Evolutionary conservation across 2,113 vertebrate species (phyloP).

Genomic region (Antennarius striatus): DNA sequence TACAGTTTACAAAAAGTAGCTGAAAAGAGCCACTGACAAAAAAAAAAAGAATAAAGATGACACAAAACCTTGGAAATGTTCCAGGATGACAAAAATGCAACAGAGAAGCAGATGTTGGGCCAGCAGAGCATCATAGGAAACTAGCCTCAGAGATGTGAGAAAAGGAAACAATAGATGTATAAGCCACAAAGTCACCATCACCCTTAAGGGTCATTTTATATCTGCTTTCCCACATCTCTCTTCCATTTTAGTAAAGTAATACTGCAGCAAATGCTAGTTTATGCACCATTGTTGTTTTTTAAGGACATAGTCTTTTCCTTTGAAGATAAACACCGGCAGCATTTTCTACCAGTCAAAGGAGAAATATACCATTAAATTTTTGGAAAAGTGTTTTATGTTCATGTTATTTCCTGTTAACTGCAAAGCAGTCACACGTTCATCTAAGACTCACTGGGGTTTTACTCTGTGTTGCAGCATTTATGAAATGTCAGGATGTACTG

Average conservation of each 20-base stretch:
- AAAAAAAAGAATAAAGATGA: slow-evolving; percentile 22
- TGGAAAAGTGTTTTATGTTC: background rate
- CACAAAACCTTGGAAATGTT: slow-evolving; percentile 20
- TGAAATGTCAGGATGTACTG: no score
- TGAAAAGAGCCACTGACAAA: slow-evolving; percentile 14
- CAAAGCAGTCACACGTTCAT: background rate
- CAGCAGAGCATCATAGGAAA: slow-evolving; percentile 41
- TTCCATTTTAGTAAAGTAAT: slow-evolving; percentile 11
- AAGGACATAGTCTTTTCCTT: background rate
- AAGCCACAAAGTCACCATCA: slow-evolving; percentile 22
- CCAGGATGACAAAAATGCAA: slow-evolving; percentile 11
- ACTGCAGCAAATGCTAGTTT: background rate
- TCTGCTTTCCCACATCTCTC: slow-evolving; percentile 2
- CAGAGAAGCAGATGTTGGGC: slow-evolving; percentile 41
- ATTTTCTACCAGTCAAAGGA: background rate
- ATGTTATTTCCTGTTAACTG: background rate
- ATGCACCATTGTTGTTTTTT: background rate
- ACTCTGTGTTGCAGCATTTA: no score
- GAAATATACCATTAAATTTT: background rate
- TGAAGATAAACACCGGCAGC: background rate
- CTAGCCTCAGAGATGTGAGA: slow-evolving; percentile 1
- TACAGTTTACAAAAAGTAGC: slow-evolving; percentile 15
- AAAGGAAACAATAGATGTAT: slow-evolving; percentile 31
- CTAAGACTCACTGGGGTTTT: background rate
- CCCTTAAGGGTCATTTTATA: slow-evolving; percentile 10